Evolutionary conservation across 2,888 invertebrate species (phyloP), one percentile per base, ranked within the genome.

Genomic region (Bombyx huttoni): DNA sequence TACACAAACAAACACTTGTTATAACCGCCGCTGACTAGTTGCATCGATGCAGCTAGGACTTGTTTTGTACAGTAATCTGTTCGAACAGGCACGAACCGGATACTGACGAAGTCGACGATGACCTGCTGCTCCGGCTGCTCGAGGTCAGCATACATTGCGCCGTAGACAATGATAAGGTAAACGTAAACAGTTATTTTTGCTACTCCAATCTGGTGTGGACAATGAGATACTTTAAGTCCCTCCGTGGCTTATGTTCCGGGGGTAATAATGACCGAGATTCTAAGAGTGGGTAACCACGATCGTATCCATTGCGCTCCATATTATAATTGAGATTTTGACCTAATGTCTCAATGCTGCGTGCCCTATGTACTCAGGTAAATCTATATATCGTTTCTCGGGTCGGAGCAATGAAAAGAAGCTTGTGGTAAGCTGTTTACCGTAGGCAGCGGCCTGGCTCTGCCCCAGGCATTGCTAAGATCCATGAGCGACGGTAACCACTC

Each of bases 121-220:
- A 90, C 61, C 84, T 96, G 8, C 78, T 96, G 51, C 79, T 91
- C n/a, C 91, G 93, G 47, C 75, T 96, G 13, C 89, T 95, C 13
- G 89, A 91, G 64, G 90, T 91, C 56, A 91, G 93, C 66, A 89
- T 93, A 0, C 84, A 89, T 51, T 92, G 92, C 49, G 91, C 93
- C 49, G 81, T 80, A 51, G 94, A 95, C 58, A 93, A 92, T 60
- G 96, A 96, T 81, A 96, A 95, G 89, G 94, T 96, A 52, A 65
- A 24, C 53, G 52, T 50, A 48, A 47, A 49, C 35, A 48, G 46
- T 45, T 34, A 48, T 50, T 40, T 34, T 51, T 48, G 35, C 47
- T 46, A 50, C 46, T 49, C 13, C 47, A 49, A 54, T 51, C 52
- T 46, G 14, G 0, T 24, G 24, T 5, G 24, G 24, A 24, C 24